A percentile compares a stretch with the other conserved stretches of the same genome.
These are phyloP conservation scores for Motacilla alba DNA, from an alignment of 2,113 vertebrate genomes.

Conservation along the genomic window DNA sequence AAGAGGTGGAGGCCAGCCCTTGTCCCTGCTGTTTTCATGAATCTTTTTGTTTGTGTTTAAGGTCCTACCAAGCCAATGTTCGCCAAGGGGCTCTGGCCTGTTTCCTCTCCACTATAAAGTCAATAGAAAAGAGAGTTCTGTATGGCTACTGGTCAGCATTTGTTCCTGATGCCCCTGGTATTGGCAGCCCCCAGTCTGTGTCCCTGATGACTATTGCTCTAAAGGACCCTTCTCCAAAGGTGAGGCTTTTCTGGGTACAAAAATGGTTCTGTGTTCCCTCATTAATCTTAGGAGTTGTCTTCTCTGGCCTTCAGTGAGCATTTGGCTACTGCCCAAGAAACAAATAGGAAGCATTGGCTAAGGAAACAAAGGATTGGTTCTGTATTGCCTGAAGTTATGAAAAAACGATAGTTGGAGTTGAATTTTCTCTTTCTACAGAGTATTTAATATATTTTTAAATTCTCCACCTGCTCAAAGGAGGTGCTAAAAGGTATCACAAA, in stretches of 20 bases:
- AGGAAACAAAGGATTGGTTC: neutral
- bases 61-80: conserved; percentile 86
- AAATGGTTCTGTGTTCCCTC: neutral
- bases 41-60: conserved; percentile 55
- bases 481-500: neutral
- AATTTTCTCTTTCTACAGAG: neutral
- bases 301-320: neutral
- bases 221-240: conserved; percentile 96
- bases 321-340: neutral
- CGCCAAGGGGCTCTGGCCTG: conserved; percentile 89
- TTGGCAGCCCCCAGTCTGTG: conserved; percentile 87
- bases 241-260: conserved; percentile 40
- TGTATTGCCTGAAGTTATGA: neutral
- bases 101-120: conserved; percentile 88
- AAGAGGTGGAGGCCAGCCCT: neutral
- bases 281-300: neutral
- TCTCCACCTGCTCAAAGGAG: neutral
- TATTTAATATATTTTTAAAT: neutral
- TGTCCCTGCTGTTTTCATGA: neutral
- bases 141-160: conserved; percentile 98
- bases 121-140: conserved; percentile 88
- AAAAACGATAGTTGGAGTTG: neutral
- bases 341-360: neutral
- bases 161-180: conserved; percentile 86
- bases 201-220: conserved; percentile 90